These are phyloP conservation scores for Cyanistes caeruleus DNA, from an alignment of 2,113 vertebrate genomes.

Conservation along the genomic window DNA sequence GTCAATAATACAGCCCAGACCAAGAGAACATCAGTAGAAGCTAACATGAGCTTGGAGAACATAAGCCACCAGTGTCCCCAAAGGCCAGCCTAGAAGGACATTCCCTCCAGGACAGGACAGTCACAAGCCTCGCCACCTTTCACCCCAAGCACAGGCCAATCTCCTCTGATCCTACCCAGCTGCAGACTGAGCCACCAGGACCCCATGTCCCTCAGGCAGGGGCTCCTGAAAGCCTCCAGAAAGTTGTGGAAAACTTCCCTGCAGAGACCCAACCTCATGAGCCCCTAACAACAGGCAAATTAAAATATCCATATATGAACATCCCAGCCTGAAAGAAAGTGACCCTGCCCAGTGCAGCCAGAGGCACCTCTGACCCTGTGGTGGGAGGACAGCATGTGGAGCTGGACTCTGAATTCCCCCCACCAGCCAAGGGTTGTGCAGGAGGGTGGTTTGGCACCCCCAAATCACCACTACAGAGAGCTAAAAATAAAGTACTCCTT, in stretches of 20 bases:
- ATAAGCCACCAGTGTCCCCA: background rate
- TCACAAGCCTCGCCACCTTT: background rate
- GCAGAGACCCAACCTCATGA: background rate
- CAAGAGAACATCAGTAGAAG: background rate
- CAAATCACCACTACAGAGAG: background rate
- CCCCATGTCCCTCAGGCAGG: background rate
- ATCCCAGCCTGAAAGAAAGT: background rate
- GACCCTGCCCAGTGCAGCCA: background rate
- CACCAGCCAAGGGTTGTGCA: fast-evolving
- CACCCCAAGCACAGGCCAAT: no score
- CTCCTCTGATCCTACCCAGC: background rate
- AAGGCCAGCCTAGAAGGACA: background rate
- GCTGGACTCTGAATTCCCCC: background rate
- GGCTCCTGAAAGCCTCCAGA: background rate
- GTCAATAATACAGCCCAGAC: background rate
- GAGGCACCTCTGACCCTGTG: fast-evolving
- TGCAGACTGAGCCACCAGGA: background rate
- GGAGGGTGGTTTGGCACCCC: background rate
- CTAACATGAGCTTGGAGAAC: background rate
- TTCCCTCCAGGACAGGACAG: background rate
- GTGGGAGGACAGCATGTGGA: background rate
- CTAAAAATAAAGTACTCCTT: constrained; percentile 61
- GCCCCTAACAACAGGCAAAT: background rate
- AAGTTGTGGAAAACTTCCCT: background rate
- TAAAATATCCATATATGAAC: fast-evolving